Evolutionary conservation across 1,140 invertebrate genomes (phyloP), one percentile per base, ranked within the genome.

Genomic region (Mya arenaria): DNA sequence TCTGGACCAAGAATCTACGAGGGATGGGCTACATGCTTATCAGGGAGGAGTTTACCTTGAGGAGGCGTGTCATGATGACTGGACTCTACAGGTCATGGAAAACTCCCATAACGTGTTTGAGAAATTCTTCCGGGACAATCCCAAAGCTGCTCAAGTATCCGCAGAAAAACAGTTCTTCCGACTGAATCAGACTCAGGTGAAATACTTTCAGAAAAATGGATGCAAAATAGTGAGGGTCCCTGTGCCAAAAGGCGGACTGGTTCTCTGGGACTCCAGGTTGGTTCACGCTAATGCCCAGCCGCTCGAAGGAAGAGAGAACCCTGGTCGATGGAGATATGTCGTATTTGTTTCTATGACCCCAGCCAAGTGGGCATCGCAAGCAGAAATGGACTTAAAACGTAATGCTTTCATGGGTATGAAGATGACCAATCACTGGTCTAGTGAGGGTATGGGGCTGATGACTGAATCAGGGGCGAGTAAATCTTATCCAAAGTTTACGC

Each of bases 11-110:
- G 41, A 58, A 8, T 34, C 66, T 0, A 37, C 37, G 6, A 39
- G 82, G 17, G 44, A 68, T 10, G 84, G 84, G 32, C 77, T 85
- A 5, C 84, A 85, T 34, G 82, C 63, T 17, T 83, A 83, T 25
- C 84, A 85, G 39, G 84, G 84, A 5, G 82, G n/a, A 0, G 66
- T 85, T 15, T 85, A 85, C 30, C 41, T 85, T 17, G 84, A 85
- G 52, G 72, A 75, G 39, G 55, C 68, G 4, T 41, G 28, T 23
- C 41, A 84, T 1, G 63, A 62, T 28, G 82, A 85, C 56, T 71
- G 74, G 55, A 73, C 72, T 36, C 44, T 87, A 0, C 69, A 78
- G 34, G 86, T 85, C 23, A 55, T 87, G 56, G 69, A 77, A 62
- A 63, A 60, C 8, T 87, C 86, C 4, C 78, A 84, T 55, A 81